Evolutionary conservation across 2,797 vertebrate genomes (phyloP).

Genomic region (Hypotaenidia philippensis): DNA sequence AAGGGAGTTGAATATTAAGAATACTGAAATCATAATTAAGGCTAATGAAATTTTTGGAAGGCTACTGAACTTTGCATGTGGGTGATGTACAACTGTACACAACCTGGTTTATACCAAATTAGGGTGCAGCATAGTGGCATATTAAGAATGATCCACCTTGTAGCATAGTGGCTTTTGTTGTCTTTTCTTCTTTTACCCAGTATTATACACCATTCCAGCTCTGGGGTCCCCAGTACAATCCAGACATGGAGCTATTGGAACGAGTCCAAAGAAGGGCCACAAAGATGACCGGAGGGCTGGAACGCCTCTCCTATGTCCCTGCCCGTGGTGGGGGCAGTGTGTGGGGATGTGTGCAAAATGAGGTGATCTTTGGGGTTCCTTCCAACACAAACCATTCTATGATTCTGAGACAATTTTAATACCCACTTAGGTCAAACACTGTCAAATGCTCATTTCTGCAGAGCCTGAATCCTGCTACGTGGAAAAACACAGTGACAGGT

Average conservation of each 20-base stretch:
- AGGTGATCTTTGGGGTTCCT: too few relatives aligned
- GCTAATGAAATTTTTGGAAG: background rate
- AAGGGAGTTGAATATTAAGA: background rate
- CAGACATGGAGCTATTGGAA: too few relatives aligned
- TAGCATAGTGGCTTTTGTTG: background rate
- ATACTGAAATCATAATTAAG: background rate
- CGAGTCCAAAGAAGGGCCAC: too few relatives aligned
- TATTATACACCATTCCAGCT: background rate
- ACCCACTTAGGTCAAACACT: background rate
- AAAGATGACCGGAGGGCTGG: too few relatives aligned
- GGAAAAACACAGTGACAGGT: too few relatives aligned
- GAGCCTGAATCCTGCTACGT: background rate
- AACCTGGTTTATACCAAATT: background rate
- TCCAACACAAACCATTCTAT: too few relatives aligned
- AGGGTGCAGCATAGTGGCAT: fast-evolving
- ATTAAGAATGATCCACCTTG: background rate
- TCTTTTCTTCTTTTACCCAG: background rate
- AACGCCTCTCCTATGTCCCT: too few relatives aligned
- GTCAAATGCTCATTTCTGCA: background rate
- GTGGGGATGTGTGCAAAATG: too few relatives aligned
- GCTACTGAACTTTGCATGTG: background rate
- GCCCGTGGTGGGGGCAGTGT: too few relatives aligned
- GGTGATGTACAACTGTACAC: background rate
- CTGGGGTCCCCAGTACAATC: too few relatives aligned
- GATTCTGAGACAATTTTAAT: background rate